phyloP scores from a whole-genome alignment of 1,140 invertebrate species.

The Mamestra configurata region DNA sequence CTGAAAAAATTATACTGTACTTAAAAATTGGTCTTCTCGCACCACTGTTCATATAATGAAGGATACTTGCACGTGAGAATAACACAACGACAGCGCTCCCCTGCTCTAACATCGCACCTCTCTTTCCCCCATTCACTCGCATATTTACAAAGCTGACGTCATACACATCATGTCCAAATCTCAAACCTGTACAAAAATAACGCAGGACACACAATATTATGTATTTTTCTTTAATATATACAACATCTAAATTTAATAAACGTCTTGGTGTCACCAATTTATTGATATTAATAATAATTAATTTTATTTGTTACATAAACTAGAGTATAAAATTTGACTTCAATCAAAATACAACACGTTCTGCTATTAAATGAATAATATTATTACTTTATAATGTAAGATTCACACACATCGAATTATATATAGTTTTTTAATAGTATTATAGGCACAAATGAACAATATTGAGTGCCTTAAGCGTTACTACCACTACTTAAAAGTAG shows the following conservation, averaged over 20 bases:
- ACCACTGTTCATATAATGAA: conserved; percentile 18
- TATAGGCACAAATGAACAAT: conserved; percentile 82
- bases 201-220: conserved; percentile 67
- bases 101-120: conserved; percentile 15
- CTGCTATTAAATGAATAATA: conserved; percentile 64
- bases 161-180: conserved; percentile 39
- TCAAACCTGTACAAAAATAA: conserved; percentile 80
- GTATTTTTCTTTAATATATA: conserved; percentile 66
- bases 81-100: conserved; percentile 25
- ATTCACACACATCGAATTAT: conserved; percentile 66
- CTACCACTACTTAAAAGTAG: conserved; percentile 65
- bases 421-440: conserved; percentile 68
- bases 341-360: conserved; percentile 61
- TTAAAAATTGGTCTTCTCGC: conserved; percentile 25
- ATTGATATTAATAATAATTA: conserved; percentile 61
- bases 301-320: conserved; percentile 62
- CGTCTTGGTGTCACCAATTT: conserved; percentile 79
- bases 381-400: conserved; percentile 51
- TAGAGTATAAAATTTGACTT: conserved; percentile 73
- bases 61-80: not conserved
- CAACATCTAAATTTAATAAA: conserved; percentile 67
- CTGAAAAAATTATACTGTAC: conserved; percentile 20
- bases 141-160: conserved; percentile 70
- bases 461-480: conserved; percentile 70
- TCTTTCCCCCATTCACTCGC: conserved; percentile 28